These are phyloP conservation scores for Enteromius viviparus DNA, from an alignment of 2,797 vertebrate genomes.

Conservation along the genomic window DNA sequence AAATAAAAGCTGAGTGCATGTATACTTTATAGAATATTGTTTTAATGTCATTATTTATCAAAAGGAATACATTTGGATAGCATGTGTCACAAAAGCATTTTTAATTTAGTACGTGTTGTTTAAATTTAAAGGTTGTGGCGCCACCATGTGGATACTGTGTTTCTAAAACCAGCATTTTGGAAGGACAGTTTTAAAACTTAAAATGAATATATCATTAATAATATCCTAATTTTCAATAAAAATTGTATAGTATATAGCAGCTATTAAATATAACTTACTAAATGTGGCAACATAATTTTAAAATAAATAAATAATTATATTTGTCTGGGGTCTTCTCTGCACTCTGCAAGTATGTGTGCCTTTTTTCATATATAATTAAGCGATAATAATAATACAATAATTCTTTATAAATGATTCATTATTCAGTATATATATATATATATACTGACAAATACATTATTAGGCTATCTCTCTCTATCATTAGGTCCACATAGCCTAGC, in stretches of 20 bases:
- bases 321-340: background rate
- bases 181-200: background rate
- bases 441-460: background rate
- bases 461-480: too few relatives aligned
- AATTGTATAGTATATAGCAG: background rate
- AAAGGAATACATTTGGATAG: background rate
- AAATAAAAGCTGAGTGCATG: background rate
- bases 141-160: constrained; percentile 24
- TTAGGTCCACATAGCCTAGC: too few relatives aligned
- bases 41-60: background rate
- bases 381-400: background rate
- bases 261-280: background rate
- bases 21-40: background rate
- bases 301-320: background rate
- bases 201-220: background rate
- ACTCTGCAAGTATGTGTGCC: background rate
- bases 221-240: background rate
- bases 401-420: background rate
- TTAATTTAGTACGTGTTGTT: background rate
- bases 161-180: background rate
- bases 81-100: background rate
- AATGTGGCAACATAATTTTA: background rate
- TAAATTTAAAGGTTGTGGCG: constrained; percentile 3
- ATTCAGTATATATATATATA: background rate
- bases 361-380: background rate